Conservation (phyloP, 1,140 invertebrate species). For the Lethocerus indicus region DNA sequence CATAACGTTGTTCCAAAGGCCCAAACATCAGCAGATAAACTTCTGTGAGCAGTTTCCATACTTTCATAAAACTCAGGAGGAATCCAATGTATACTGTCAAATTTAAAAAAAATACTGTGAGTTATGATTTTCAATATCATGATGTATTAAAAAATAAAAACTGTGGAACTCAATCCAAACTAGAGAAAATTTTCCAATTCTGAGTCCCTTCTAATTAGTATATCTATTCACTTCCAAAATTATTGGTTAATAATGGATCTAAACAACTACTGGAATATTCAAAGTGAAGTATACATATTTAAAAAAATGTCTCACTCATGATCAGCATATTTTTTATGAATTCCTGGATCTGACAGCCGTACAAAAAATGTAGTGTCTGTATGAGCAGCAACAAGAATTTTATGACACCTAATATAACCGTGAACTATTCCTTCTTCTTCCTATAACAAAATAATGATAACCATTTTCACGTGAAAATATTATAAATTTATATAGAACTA, state of each 20-base stretch:
- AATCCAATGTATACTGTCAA: conserved; percentile 64
- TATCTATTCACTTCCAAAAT: too few relatives aligned
- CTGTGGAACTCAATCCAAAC: conserved; percentile 1
- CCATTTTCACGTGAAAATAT: neutral
- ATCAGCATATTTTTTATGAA: conserved; percentile 31
- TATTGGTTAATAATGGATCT: too few relatives aligned
- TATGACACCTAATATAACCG: conserved; percentile 71
- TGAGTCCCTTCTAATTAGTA: neutral
- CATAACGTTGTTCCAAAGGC: conserved; percentile 75
- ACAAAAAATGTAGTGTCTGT: conserved; percentile 48
- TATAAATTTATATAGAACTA: neutral
- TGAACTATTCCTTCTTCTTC: conserved; percentile 63
- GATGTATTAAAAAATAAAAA: conserved; percentile 8
- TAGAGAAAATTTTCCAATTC: neutral
- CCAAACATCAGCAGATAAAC: conserved; percentile 62
- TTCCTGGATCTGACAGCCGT: conserved; percentile 63
- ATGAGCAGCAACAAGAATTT: conserved; percentile 52
- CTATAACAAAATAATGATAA: conserved; percentile 24
- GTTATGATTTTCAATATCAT: too few relatives aligned
- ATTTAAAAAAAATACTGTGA: too few relatives aligned
- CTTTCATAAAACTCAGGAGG: conserved; percentile 59
- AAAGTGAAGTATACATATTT: neutral
- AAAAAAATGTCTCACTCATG: conserved; percentile 38
- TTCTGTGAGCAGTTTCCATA: conserved; percentile 40
- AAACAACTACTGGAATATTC: neutral